Evolutionary conservation across 2,797 vertebrate species (phyloP).

Genomic region (Malurus splendens): DNA sequence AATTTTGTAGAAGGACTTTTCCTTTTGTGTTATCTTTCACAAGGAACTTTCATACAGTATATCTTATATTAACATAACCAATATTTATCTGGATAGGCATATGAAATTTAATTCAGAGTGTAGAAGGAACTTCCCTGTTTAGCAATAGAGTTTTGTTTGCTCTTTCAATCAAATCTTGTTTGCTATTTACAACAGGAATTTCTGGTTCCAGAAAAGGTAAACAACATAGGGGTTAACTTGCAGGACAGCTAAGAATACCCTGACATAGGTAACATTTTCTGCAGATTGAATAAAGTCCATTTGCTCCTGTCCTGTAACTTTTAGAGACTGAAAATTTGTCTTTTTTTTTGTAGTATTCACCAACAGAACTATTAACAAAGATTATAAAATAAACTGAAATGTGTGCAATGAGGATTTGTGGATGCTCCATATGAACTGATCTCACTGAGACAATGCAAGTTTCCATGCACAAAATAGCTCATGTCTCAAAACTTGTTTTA

Average conservation of each 20-base stretch:
- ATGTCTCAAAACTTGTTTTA: background rate
- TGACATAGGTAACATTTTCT: background rate
- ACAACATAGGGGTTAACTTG: background rate
- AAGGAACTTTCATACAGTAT: background rate
- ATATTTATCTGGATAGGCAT: background rate
- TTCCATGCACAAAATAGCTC: background rate
- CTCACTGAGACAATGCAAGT: background rate
- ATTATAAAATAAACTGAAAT: background rate
- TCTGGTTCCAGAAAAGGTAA: slow-evolving; percentile 3
- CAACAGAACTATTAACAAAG: background rate
- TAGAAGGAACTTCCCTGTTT: background rate
- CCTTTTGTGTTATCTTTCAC: background rate
- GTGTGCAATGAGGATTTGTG: background rate
- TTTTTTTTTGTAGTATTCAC: background rate
- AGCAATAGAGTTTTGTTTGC: background rate
- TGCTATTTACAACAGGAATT: background rate
- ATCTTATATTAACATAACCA: background rate
- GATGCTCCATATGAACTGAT: background rate
- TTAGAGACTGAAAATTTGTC: background rate
- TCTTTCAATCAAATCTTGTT: background rate
- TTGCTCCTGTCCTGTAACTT: background rate
- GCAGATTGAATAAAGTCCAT: background rate
- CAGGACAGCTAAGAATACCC: background rate
- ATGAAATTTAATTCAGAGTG: background rate
- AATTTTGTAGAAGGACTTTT: background rate